Evolutionary conservation across 2,888 invertebrate genomes (phyloP), one percentile per base, ranked within the genome.

Genomic region (Perizoma affinitatum): DNA sequence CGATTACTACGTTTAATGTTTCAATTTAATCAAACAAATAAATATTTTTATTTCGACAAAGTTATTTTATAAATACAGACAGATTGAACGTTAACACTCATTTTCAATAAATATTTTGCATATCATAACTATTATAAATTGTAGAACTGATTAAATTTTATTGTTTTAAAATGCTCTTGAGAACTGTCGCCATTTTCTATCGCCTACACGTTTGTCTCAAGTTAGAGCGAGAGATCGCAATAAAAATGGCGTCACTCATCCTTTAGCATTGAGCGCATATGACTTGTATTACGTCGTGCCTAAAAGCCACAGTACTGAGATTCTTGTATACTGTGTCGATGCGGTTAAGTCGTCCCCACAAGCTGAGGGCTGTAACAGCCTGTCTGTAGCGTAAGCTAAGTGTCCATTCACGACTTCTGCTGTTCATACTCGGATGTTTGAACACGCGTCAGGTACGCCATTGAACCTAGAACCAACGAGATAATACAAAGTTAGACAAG

Each of bases 31-130:
- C 60, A 50, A 63, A 63, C 58, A 69, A 69, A 68, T 67, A 64
- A 67, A 67, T 67, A 64, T 65, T 65, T 54, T 57, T 54, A 66
- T 63, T 61, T 51, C 58, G 41, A 65, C 47, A 45, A 63, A 63
- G 44, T 48, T 54, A 58, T 61, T 51, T 63, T 60, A 63, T 61
- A 54, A 53, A 53, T 54, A 76, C 72, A 78, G 71, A 82, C 74
- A 80, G 71, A 68, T 66, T 75, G 68, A 79, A 82, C 66, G 69
- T 66, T 65, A 65, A 70, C 63, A 60, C 52, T 53, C 43, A 51
- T 64, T 69, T 62, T 63, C 33, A 57, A 67, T 63, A 70, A 70
- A 71, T 74, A 71, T 59, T 66, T 69, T 53, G 67, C 68, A 69
- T 70, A 65, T 67, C 65, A 69, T 69, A 63, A 60, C 48, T 51